phyloP scores from a whole-genome alignment of 37 sponge, comb jelly and placozoan genomes.

The Geodia barretti region DNA sequence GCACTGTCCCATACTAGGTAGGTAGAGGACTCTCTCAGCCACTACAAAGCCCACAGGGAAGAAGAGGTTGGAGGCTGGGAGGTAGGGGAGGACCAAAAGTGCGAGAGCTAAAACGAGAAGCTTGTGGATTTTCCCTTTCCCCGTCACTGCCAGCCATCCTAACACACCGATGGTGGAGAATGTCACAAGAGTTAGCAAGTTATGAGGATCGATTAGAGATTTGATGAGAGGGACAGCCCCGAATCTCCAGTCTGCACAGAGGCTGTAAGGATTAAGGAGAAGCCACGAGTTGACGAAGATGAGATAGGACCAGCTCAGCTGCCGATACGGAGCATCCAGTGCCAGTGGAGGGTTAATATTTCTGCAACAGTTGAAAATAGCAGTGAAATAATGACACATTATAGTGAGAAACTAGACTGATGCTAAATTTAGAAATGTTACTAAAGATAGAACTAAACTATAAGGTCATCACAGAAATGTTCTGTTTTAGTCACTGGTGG shows the following conservation, averaged over 20 bases:
- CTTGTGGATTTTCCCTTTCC: background rate
- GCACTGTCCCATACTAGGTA: conserved; percentile 79
- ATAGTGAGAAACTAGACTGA: too few relatives aligned
- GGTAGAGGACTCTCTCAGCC: conserved; percentile 90
- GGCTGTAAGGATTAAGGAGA: conserved; percentile 65
- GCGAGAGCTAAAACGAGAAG: conserved; percentile 3
- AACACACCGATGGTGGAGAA: conserved; percentile 20
- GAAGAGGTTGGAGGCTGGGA: conserved; percentile 89
- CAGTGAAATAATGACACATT: background rate
- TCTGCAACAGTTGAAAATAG: conserved; percentile 16
- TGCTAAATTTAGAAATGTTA: too few relatives aligned
- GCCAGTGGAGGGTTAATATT: conserved; percentile 82
- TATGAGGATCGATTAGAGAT: conserved; percentile 64
- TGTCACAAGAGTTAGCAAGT: conserved; percentile 56
- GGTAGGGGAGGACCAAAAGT: conserved; percentile 74
- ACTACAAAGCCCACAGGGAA: conserved; percentile 89
- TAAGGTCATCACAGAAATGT: too few relatives aligned
- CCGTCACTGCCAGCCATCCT: background rate
- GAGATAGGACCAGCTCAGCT: conserved; percentile 82
- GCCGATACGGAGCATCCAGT: conserved; percentile 70
- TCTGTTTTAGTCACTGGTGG: too few relatives aligned
- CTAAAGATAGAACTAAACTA: too few relatives aligned
- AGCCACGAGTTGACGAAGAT: conserved; percentile 78
- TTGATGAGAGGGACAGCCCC: conserved; percentile 76
- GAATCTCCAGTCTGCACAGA: conserved; percentile 93